Evolutionary conservation across 2,113 vertebrate genomes (phyloP), one percentile per base, ranked within the genome.

Genomic region (Hassar affinis): DNA sequence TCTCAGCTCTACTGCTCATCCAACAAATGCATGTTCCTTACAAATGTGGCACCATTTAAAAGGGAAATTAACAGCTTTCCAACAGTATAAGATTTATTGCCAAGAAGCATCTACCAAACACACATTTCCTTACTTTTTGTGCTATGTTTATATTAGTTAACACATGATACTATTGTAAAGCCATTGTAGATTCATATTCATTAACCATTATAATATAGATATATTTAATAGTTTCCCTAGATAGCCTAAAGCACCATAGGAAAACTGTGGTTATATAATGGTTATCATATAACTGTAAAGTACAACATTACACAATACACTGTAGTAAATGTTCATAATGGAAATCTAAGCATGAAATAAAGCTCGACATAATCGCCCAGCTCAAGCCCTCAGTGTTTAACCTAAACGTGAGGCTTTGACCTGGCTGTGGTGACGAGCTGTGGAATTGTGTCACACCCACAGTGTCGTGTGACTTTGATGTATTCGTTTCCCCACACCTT

Each of bases 401-500:
- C 52, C 25, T 47, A 27, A 72, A 47, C 45, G 3, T 49, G 25
- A 7, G 22, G 0, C 15, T 25, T 47, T 62, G 25, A 27, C 2
- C 25, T 30, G 38, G 7, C 27, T 49, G 14, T 59, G 35, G 54
- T 0, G 22, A 45, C 59, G 14, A 78, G 59, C 18, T 78, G 54
- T 62, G n/a, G 8, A 47, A 79, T 42, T 14, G 51, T 42, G 2
- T 78, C 20, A 42, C 51, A 20, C 14, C 17, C 0, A 6, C 54
- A 42, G 38, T 25, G 27, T 42, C 9, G 15, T 2, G 25, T 62
- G 38, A 79, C 11, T 35, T 18, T 14, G 35, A 27, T 61, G 45
- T 47, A 79, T 47, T 45, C 18, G n/a, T 72, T 72, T n/a, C 56
- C 38, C 25, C 8, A 61, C 86, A 76, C 10, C 18, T 52, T 51